Evolutionary conservation across 2,113 vertebrate species (phyloP), one percentile per base, ranked within the genome.

Genomic region (Lophochroa leadbeateri): DNA sequence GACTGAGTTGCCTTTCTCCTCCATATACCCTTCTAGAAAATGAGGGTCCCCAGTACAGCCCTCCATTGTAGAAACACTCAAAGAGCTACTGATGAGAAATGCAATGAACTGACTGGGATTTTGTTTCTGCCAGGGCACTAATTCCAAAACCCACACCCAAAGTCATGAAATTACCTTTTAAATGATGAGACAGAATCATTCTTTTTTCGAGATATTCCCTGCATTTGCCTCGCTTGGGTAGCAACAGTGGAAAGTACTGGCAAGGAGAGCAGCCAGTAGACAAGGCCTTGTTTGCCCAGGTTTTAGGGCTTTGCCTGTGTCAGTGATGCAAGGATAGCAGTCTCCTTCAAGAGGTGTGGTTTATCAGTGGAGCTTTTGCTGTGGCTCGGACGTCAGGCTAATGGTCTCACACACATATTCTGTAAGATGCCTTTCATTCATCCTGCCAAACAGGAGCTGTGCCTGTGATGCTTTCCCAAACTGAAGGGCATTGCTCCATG

Each of bases 341-440:
- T 69, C 80, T 96, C 88, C 86, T 94, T 85, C 77, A 3, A 92
- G 92, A 88, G 94, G 80, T 94, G 93, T 95, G 92, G 88, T 86
- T 93, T 94, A 96, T 97, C 96, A 94, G 94, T 24, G 52, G 29
- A 69, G 77, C 57, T 72, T 85, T 94, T 84, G 78, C 94, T 91
- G 86, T 50, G 33, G 88, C 58, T 95, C 2, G 0, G 57, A 49
- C 9, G 5, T 74, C 79, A 92, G 65, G 52, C 83, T 76, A 79
- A 86, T 91, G 86, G 75, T 70, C 94, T 91, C 83, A 90, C 43
- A 78, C 53, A 65, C 78, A 93, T 53, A 96, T 90, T 75, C 94
- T 96, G 81, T 96, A 70, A 92, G 91, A 95, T 96, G 94, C 79
- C 96, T 92, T 96, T 97, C 89, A 96, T 96, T 96, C 92, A 85